Conservation (phyloP, 1,140 invertebrate genomes). For the Drosophila virilis region DNA sequence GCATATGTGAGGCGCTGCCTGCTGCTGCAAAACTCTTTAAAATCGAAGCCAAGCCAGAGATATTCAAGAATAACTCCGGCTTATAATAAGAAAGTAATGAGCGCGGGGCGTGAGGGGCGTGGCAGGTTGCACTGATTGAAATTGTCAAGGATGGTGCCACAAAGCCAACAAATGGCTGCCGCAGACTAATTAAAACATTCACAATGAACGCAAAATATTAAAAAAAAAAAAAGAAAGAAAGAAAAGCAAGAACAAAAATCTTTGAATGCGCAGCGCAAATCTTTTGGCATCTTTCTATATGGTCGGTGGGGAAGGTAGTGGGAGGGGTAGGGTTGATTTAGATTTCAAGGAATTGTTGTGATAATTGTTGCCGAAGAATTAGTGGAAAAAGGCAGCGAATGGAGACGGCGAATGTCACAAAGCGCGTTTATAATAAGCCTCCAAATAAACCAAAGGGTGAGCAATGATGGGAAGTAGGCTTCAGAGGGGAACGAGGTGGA, state of each 20-base stretch:
- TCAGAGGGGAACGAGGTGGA: neutral
- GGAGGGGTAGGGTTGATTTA: constrained; percentile 32
- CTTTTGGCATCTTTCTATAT: constrained; percentile 34
- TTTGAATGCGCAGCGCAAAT: constrained; percentile 40
- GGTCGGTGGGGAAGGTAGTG: neutral
- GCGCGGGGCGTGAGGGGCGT: neutral
- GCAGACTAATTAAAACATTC: constrained; percentile 78
- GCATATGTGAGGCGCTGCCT: constrained; percentile 48
- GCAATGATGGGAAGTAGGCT: neutral
- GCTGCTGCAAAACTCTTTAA: constrained; percentile 1
- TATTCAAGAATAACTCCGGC: constrained; percentile 5
- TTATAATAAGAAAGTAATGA: constrained; percentile 6
- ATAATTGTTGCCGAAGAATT: constrained; percentile 35
- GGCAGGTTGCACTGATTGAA: constrained; percentile 54
- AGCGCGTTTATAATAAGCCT: constrained; percentile 56
- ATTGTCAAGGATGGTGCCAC: constrained; percentile 47
- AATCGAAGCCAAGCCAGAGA: neutral
- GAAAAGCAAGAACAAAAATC: constrained; percentile 13
- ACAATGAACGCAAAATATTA: constrained; percentile 62
- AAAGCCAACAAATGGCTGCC: constrained; percentile 33
- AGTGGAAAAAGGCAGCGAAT: constrained; percentile 22
- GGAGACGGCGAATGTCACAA: constrained; percentile 14
- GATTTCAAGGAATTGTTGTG: constrained; percentile 43
- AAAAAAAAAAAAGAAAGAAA: constrained; percentile 34
- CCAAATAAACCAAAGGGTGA: constrained; percentile 23